phyloP scores from a whole-genome alignment of 2,113 vertebrate genomes.

The Glareola pratincola region DNA sequence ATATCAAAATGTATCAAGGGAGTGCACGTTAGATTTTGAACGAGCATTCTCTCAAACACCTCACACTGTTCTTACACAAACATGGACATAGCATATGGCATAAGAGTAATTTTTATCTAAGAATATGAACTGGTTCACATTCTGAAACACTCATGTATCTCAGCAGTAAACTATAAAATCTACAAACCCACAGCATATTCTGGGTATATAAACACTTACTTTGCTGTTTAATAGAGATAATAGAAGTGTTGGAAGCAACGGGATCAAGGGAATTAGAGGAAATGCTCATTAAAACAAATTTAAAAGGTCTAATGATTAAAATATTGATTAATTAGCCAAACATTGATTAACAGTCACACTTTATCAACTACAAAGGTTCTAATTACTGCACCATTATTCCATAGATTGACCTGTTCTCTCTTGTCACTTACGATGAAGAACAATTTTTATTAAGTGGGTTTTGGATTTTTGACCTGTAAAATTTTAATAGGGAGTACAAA shows the following conservation, averaged over 20 bases:
- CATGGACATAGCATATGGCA: not conserved
- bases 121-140: not conserved
- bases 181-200: not conserved
- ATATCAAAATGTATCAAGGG: not conserved
- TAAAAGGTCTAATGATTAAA: conserved; percentile 98
- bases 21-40: not conserved
- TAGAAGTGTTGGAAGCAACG: conserved; percentile 75
- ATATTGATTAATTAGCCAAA: conserved; percentile 99
- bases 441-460: conserved; percentile 96
- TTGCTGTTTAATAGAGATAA: conserved; percentile 82
- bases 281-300: conserved; percentile 91
- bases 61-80: not conserved
- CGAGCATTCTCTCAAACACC: not conserved
- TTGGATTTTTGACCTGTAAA: conserved; percentile 99
- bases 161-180: not conserved
- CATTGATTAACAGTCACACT: conserved; percentile 98
- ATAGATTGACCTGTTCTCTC: conserved; percentile 89
- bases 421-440: conserved; percentile 94
- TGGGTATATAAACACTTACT: conserved; percentile 61
- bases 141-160: not conserved
- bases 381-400: conserved; percentile 92
- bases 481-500: conserved; percentile 95
- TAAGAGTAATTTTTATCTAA: not conserved
- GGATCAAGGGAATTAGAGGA: conserved; percentile 91
- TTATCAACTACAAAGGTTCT: conserved; percentile 93